These are phyloP conservation scores for Chesias legatella DNA, from an alignment of 2,888 invertebrate species.

Conservation along the genomic window DNA sequence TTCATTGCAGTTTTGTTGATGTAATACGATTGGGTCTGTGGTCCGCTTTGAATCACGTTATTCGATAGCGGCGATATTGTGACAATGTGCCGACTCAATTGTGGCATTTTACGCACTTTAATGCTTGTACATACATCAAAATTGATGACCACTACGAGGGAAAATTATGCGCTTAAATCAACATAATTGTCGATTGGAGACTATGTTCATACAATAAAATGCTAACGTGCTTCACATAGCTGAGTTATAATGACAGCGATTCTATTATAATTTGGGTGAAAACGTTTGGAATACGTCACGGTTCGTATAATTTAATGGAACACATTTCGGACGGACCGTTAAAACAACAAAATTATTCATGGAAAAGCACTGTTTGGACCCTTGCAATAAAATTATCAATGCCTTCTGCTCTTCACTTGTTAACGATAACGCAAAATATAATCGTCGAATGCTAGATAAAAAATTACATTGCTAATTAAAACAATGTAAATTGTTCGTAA, in stretches of 20 bases:
- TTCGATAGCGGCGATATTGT: constrained; percentile 5
- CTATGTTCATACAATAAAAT: constrained; percentile 5
- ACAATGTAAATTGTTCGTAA: too few relatives aligned
- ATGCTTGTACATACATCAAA: constrained; percentile 1
- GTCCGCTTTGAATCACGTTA: constrained; percentile 11
- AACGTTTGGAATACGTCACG: constrained; percentile 14
- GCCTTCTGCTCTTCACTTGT: neutral
- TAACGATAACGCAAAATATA: too few relatives aligned
- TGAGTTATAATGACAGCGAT: constrained; percentile 16
- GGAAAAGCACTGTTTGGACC: constrained; percentile 7
- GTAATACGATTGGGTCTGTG: constrained; percentile 18
- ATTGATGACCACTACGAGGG: neutral
- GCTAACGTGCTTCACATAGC: constrained; percentile 5
- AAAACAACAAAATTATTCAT: constrained; percentile 21
- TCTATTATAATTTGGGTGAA: constrained; percentile 19
- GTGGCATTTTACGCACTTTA: constrained; percentile 1
- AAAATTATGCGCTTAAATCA: constrained; percentile 1
- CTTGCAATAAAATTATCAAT: constrained; percentile 6
- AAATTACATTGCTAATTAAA: too few relatives aligned
- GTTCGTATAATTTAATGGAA: constrained; percentile 17
- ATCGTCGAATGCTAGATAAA: too few relatives aligned
- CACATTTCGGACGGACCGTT: constrained; percentile 18
- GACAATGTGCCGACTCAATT: constrained; percentile 3
- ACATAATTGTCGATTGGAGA: neutral
- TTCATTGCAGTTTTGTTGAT: constrained; percentile 20